Base-by-base conservation (phyloP, 2,888 invertebrate genomes). In the Leistus spinibarbis region DNA sequence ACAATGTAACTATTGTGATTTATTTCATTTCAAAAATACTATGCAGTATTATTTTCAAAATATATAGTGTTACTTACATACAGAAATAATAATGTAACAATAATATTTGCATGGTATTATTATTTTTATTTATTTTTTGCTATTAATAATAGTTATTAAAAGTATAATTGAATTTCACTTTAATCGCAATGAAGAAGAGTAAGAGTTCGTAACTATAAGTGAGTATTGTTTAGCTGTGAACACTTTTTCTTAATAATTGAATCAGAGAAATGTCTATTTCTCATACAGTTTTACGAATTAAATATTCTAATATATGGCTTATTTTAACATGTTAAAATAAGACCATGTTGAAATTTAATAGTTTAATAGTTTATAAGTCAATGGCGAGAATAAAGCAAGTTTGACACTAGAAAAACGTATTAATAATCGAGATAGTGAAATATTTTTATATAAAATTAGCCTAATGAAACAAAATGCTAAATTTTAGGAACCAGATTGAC, bases 221-320 rank as follows among this genome's bases (percentile, higher is more conserved):
- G 62, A 17, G 53, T 71, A 71, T 71, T 71, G 71, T 71, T 64
- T 71, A 20, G 24, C 23, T 71, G 71, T 64, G 71, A 71, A 71
- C 71, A 71, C 71, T 71, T 64, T 71, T 71, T 71, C 71, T 71
- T 64, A 40, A 66, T 27, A 69, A 56, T 57, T 23, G 13, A 13
- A 64, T 23, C 23, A 23, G 64, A 64, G 64, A 64, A 64, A 64
- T 23, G 64, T 22, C 16, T 64, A 27, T 40, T 40, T 40, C 40
- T 40, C 7, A n/a, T n/a, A n/a, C n/a, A n/a, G n/a, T n/a, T n/a
- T n/a, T n/a, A n/a, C n/a, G n/a, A n/a, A n/a, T n/a, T n/a, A n/a
- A n/a, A n/a, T n/a, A n/a, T n/a, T n/a, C n/a, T n/a, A n/a, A n/a
- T n/a, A n/a, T n/a, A n/a, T n/a, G n/a, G n/a, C n/a, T n/a, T n/a